Base-by-base conservation (phyloP, 1,140 invertebrate genomes). In the Solen grandis region DNA sequence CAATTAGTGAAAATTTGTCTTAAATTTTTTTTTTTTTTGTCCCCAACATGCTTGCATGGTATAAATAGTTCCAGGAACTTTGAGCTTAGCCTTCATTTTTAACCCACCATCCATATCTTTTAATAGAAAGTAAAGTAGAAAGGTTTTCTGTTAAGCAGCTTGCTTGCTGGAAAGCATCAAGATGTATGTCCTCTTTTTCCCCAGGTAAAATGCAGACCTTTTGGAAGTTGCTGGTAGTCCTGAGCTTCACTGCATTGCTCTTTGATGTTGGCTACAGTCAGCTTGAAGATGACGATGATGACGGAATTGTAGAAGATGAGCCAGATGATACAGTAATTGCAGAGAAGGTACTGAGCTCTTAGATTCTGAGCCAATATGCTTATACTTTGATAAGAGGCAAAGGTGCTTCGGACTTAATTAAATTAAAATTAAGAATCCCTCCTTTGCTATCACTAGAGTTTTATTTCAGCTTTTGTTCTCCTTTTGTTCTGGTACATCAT, bases 271-370 rank as follows among this genome's bases (percentile, higher is more conserved):
- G 50, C 0, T 27, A 63, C n/a, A 5, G 25, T 52, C 55, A 36
- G 13, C 19, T 19, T 25, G 72, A 76, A 31, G 73, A 75, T 27
- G 60, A 60, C 19, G 75, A 69, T 41, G 75, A 68, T 69, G 73
- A 65, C 35, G 63, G 38, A 16, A 55, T 54, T 50, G 65, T 31
- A 36, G 50, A 33, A 5, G 63, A 35, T 31, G 63, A 36, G 50
- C 60, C 52, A 33, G 65, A 68, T 27, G 73, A 75, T 31, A 27
- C 16, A 27, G 27, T 19, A 14, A 60, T 60, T 52, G 3, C 25
- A 75, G 35, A 29, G 35, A 19, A 33, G n/a, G 65, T 68, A 22
- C 31, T 55, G 35, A n/a, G n/a, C n/a, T n/a, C n/a, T n/a, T n/a
- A n/a, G n/a, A n/a, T n/a, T n/a, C n/a, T n/a, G 25, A 52, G n/a